Percentiles rank a stretch among this genome's conserved stretches.
These are phyloP conservation scores for Atractosteus spatula DNA, from an alignment of 2,113 vertebrate genomes.

Conservation along the genomic window DNA sequence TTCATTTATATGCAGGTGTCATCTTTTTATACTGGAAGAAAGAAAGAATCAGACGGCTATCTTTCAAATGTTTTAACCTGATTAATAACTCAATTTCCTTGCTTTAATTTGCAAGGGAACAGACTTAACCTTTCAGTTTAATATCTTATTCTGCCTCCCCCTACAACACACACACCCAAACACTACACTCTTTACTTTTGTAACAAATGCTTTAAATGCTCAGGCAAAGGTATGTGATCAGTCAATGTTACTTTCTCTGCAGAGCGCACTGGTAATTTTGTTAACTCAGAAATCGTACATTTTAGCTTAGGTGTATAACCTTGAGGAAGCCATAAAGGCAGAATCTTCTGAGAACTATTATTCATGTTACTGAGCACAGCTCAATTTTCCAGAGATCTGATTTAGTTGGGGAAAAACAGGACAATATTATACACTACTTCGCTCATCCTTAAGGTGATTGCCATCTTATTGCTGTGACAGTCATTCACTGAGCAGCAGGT, in stretches of 20 bases:
- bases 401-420: too few relatives aligned
- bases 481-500: too few relatives aligned
- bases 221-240: neutral
- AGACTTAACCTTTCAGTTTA: conserved; percentile 8
- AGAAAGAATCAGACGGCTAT: conserved; percentile 22
- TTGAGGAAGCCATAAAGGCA: neutral
- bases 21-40: conserved; percentile 53
- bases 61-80: conserved; percentile 53
- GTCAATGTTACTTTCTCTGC: neutral
- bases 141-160: neutral
- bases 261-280: neutral
- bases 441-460: too few relatives aligned
- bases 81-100: conserved; percentile 44
- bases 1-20: conserved; percentile 82
- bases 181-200: neutral
- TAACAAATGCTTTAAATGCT: conserved; percentile 4
- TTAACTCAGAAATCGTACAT: conserved; percentile 4
- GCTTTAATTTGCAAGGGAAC: conserved; percentile 17
- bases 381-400: neutral
- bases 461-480: too few relatives aligned
- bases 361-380: conserved; percentile 8
- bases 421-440: too few relatives aligned
- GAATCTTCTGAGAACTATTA: neutral
- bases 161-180: neutral
- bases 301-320: conserved; percentile 4